Evolutionary conservation across 2,113 vertebrate species (phyloP).

Genomic region (Dipodomys merriami): DNA sequence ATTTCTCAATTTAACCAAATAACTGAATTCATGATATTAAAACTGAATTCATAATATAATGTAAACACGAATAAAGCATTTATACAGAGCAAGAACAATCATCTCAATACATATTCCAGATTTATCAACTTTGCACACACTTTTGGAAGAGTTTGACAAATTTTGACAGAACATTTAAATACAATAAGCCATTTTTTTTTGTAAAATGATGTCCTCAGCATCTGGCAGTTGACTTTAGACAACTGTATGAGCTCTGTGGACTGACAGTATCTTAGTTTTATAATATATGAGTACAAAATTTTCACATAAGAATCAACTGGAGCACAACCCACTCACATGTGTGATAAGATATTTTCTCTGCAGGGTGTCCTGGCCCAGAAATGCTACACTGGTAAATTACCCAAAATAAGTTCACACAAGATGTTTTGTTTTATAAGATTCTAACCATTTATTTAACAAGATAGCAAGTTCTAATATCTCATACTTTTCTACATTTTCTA

Average conservation of each 20-base stretch:
- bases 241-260: neutral
- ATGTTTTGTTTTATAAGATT: conserved; percentile 38
- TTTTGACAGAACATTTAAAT: conserved; percentile 58
- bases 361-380: neutral
- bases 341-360: neutral
- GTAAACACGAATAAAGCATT: neutral
- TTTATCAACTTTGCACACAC: conserved; percentile 10
- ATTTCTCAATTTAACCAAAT: conserved; percentile 38
- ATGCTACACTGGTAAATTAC: neutral
- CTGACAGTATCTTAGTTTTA: conserved; percentile 12
- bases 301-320: neutral
- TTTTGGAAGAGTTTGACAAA: conserved; percentile 58
- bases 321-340: neutral
- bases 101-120: neutral
- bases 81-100: conserved; percentile 15
- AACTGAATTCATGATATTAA: neutral
- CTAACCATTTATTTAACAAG: conserved; percentile 75
- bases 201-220: conserved; percentile 8
- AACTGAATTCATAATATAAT: neutral
- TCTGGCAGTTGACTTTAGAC: neutral
- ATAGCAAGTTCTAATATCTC: conserved; percentile 28
- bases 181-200: conserved; percentile 26
- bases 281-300: neutral
- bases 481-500: conserved; percentile 72
- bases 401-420: conserved; percentile 31